Base-by-base conservation (phyloP, 2,113 vertebrate genomes). In the Hemiprocne comata region DNA sequence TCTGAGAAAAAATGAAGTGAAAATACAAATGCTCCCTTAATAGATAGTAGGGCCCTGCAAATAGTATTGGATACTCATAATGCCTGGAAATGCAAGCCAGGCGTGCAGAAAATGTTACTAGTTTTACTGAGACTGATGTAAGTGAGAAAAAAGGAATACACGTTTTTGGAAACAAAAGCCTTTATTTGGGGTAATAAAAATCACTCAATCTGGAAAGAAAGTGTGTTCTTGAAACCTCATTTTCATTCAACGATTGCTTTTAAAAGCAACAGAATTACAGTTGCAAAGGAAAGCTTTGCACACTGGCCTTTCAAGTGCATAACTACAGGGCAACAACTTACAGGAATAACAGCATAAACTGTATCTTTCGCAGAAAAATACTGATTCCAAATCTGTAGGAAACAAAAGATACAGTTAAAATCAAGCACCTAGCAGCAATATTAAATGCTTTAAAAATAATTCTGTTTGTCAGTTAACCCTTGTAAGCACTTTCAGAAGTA, bases 281-380 rank as follows among this genome's bases (percentile, higher is more conserved):
- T 1, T 66, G 44, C 34, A 85, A 92, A 91, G 36, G 17, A 53
- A 82, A 93, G 36, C 16, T 62, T 54, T 90, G 38, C 82, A 73
- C 7, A 13, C 28, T 91, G 67, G 88, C 46, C 77, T 67, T 87
- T 72, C 40, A 67, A 76, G 51, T 42, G 33, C 13, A 0, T 28
- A 85, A 55, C 72, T 89, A 31, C 34, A 64, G 17, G 28, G 5
- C 71, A 84, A 86, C 17, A 96, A 98, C 99, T 99, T 97, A 99
- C 99, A 60, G 99, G 99, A 97, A 99, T 99, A 95, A 98, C 98
- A 26, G 99, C 99, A 60, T 99, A 99, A 97, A 99, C 98, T 0
- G 99, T 99, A 95, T 99, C 98, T 96, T 99, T 99, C 44, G 96
- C 97, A 70, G 99, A 98, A 95, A 98, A 99, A 97, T 98, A 99